phyloP scores from a whole-genome alignment of 2,888 invertebrate genomes.

The Archips xylosteana region DNA sequence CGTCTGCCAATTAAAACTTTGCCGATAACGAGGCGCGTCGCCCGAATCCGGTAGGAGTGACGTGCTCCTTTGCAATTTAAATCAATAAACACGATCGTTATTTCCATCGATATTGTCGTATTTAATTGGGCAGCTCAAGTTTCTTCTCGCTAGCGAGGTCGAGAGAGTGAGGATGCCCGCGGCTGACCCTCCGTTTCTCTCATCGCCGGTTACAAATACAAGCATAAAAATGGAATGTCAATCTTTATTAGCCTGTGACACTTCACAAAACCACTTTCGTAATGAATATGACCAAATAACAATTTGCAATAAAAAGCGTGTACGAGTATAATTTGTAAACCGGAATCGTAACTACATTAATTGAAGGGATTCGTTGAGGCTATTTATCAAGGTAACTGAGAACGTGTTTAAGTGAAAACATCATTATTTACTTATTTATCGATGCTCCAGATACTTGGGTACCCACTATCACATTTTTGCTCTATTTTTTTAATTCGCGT shows the following conservation, averaged over 20 bases:
- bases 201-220: constrained; percentile 25
- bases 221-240: constrained; percentile 54
- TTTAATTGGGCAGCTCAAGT: constrained; percentile 59
- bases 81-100: constrained; percentile 67
- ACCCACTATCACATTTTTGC: background rate
- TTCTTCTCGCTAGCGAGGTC: constrained; percentile 46
- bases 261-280: constrained; percentile 62
- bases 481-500: background rate
- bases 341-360: constrained; percentile 70
- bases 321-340: constrained; percentile 59
- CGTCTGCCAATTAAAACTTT: constrained; percentile 64
- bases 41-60: constrained; percentile 59
- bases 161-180: constrained; percentile 17
- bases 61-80: constrained; percentile 70
- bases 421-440: constrained; percentile 61
- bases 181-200: constrained; percentile 23
- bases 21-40: constrained; percentile 41
- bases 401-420: constrained; percentile 76
- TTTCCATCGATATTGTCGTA: constrained; percentile 60
- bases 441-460: constrained; percentile 71
- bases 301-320: constrained; percentile 59
- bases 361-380: constrained; percentile 71
- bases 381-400: constrained; percentile 74
- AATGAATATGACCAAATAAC: constrained; percentile 68
- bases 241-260: constrained; percentile 58